These are phyloP conservation scores for Amia ocellicauda DNA, from an alignment of 2,113 vertebrate genomes.

Conservation along the genomic window DNA sequence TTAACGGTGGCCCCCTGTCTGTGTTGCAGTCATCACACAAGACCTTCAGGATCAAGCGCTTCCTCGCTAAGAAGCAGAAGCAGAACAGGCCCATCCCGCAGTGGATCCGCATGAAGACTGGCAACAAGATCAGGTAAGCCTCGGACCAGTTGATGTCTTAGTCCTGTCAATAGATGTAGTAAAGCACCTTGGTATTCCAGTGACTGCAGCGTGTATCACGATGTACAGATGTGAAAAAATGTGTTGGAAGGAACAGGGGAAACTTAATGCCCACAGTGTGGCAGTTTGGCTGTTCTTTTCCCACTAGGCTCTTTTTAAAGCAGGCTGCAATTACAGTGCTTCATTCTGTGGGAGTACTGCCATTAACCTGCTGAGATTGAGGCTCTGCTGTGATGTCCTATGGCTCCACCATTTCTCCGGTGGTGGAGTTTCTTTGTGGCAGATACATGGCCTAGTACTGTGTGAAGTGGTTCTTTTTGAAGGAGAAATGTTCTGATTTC, in stretches of 20 bases:
- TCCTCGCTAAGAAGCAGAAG: constrained; percentile 97
- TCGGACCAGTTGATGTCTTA: not conserved
- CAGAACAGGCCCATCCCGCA: constrained; percentile 96
- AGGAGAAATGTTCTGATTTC: too few relatives aligned
- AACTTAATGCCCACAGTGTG: not conserved
- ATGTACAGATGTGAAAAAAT: too few relatives aligned
- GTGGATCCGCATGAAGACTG: constrained; percentile 98
- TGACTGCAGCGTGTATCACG: too few relatives aligned
- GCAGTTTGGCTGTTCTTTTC: not conserved
- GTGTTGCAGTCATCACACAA: constrained; percentile 87
- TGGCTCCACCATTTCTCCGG: constrained; percentile 39
- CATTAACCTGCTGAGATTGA: constrained; percentile 95
- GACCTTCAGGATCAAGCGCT: constrained; percentile 95
- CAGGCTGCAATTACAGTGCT: constrained; percentile 97
- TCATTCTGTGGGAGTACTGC: constrained; percentile 73
- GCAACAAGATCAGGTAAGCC: constrained; percentile 95
- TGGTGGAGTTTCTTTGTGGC: constrained; percentile 48
- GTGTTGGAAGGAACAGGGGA: not conserved
- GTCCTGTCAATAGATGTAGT: not conserved
- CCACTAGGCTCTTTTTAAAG: constrained; percentile 46
- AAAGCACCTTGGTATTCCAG: too few relatives aligned
- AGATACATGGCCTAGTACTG: constrained; percentile 51
- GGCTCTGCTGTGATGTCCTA: constrained; percentile 39
- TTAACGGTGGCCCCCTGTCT: not conserved
- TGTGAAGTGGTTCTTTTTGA: accelerated